Percentiles rank a stretch among this genome's conserved stretches.
phyloP scores from a whole-genome alignment of 2,113 vertebrate genomes.

The Acrocephalus kingi region DNA sequence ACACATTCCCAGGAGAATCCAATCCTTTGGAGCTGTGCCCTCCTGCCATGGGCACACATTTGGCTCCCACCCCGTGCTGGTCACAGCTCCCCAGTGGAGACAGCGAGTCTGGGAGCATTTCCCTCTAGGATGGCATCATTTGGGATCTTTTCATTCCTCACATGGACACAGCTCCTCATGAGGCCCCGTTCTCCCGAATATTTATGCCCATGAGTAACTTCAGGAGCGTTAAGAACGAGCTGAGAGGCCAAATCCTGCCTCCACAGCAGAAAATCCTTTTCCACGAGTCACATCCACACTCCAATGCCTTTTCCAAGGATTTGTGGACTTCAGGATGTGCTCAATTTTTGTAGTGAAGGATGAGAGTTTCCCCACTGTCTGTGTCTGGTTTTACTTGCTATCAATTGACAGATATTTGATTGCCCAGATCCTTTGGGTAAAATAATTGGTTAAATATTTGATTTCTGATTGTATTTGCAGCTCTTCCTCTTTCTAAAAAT shows the following conservation, averaged over 20 bases:
- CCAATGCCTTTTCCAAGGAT: background rate
- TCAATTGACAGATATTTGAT: background rate
- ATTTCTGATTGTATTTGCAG: conserved; percentile 25
- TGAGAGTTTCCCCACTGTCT: background rate
- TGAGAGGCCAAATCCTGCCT: background rate
- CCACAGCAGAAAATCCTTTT: background rate
- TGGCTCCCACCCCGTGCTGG: background rate
- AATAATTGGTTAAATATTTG: background rate
- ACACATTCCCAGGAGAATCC: background rate
- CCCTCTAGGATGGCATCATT: background rate
- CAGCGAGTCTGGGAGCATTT: conserved; percentile 12
- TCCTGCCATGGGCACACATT: background rate
- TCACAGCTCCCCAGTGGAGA: background rate
- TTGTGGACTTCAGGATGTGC: background rate
- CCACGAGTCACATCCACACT: background rate
- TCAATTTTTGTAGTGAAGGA: background rate
- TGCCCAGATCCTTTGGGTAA: background rate
- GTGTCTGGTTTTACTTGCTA: background rate
- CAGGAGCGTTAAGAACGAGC: background rate
- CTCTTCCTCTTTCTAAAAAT: background rate
- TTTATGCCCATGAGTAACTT: conserved; percentile 19
- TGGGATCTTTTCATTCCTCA: background rate
- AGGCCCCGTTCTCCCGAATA: background rate
- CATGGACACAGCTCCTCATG: background rate
- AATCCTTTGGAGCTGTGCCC: background rate